phyloP scores from a whole-genome alignment of 2,113 vertebrate genomes.

The Eudyptes chrysolophus region DNA sequence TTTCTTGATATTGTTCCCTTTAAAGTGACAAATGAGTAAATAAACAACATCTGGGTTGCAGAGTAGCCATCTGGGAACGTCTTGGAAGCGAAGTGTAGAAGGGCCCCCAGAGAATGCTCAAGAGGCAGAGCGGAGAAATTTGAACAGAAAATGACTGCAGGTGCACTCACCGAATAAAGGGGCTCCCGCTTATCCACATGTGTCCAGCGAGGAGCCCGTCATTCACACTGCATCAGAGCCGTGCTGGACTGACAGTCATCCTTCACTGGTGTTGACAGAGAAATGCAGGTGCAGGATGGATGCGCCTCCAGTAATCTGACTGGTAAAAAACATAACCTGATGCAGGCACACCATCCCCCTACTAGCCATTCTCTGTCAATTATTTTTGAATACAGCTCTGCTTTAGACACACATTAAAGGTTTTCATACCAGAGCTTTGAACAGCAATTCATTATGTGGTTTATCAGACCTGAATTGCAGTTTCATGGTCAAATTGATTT shows the following conservation, averaged over 20 bases:
- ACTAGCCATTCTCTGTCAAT: background rate
- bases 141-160: background rate
- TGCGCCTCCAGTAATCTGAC: background rate
- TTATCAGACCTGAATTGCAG: background rate
- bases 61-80: constrained; percentile 41
- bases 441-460: background rate
- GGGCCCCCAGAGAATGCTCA: background rate
- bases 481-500: background rate
- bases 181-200: rapidly evolving
- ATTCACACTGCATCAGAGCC: background rate
- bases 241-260: background rate
- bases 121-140: background rate
- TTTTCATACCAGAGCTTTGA: background rate
- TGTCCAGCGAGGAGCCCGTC: background rate
- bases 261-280: background rate
- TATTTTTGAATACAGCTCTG: background rate
- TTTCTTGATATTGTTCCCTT: background rate
- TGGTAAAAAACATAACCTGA: rapidly evolving
- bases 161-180: background rate
- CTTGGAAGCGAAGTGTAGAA: background rate
- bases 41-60: constrained; percentile 55
- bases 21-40: constrained; percentile 25
- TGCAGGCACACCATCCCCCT: background rate
- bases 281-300: background rate
- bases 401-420: background rate